These are phyloP conservation scores for Euura saliciscinereae DNA, from an alignment of 1,140 invertebrate species.

Conservation along the genomic window DNA sequence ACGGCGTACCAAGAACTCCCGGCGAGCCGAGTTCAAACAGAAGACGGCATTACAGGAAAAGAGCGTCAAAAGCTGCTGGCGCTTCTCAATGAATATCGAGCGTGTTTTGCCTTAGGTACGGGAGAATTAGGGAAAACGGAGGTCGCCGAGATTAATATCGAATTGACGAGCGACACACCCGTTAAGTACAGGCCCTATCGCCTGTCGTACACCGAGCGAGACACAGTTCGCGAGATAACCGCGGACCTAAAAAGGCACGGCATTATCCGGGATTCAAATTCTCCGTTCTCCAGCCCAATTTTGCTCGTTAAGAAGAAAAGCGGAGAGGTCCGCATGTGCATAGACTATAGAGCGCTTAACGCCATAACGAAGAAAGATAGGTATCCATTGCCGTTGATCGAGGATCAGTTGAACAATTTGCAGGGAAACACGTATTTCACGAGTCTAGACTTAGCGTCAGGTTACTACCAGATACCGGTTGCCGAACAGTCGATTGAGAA, in stretches of 20 bases:
- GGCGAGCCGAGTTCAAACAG: conserved; percentile 14
- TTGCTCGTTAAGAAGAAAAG: conserved; percentile 39
- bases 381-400: conserved; percentile 26
- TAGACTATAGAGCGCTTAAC: conserved; percentile 53
- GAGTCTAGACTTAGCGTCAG: conserved; percentile 26
- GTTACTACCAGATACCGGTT: conserved; percentile 20
- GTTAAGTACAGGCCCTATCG: conserved; percentile 28
- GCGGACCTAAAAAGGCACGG: conserved; percentile 19
- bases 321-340: conserved; percentile 31
- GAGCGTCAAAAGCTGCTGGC: conserved; percentile 16
- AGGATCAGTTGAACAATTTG: conserved; percentile 28
- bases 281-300: conserved; percentile 29
- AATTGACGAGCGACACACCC: conserved; percentile 21
- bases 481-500: conserved; percentile 15
- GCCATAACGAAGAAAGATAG: conserved; percentile 24
- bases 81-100: conserved; percentile 23
- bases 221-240: conserved; percentile 19
- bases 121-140: conserved; percentile 27
- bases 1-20: conserved; percentile 11
- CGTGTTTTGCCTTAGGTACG: conserved; percentile 30
- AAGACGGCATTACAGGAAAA: background rate
- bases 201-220: conserved; percentile 18
- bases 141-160: conserved; percentile 29
- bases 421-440: conserved; percentile 30
- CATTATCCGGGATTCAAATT: conserved; percentile 29